Percentiles rank a stretch among this genome's conserved stretches.
phyloP scores from a whole-genome alignment of 1,140 invertebrate species.

The Aphidius gifuensis region DNA sequence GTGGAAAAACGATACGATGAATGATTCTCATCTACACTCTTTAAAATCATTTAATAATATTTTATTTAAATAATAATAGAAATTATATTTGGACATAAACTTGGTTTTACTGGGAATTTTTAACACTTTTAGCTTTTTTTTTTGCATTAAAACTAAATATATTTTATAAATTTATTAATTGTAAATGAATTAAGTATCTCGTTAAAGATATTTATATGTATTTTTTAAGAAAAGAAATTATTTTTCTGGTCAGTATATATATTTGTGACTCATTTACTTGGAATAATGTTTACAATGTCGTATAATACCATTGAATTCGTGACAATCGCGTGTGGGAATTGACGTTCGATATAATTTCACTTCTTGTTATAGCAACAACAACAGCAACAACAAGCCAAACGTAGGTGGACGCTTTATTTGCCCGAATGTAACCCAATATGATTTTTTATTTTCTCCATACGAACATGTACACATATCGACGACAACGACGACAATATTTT shows the following conservation, averaged over 20 bases:
- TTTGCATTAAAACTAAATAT: background rate
- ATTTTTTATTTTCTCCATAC: background rate
- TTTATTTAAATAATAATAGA: background rate
- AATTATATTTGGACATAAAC: too few species aligned
- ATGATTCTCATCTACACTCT: background rate
- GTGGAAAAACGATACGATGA: slow-evolving; percentile 7
- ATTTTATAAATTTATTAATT: too few species aligned
- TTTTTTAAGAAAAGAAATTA: too few species aligned
- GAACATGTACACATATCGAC: background rate
- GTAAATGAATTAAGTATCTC: too few species aligned
- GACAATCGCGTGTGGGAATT: slow-evolving; percentile 18
- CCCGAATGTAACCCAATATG: slow-evolving; percentile 16
- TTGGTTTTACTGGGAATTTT: too few species aligned
- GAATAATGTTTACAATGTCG: slow-evolving; percentile 3
- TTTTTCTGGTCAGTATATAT: too few species aligned
- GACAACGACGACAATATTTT: too few species aligned
- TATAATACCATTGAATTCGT: slow-evolving; percentile 3
- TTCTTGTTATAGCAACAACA: background rate
- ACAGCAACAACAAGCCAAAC: background rate
- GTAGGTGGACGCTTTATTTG: slow-evolving; percentile 18
- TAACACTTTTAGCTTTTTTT: background rate
- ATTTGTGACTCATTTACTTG: slow-evolving; percentile 12
- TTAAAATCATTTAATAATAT: background rate
- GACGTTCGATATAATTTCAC: slow-evolving; percentile 16
- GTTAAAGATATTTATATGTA: too few species aligned